A percentile compares a stretch with the other conserved stretches of the same genome.
These are phyloP conservation scores for Ammospiza caudacuta DNA, from an alignment of 2,113 vertebrate species.

Conservation along the genomic window DNA sequence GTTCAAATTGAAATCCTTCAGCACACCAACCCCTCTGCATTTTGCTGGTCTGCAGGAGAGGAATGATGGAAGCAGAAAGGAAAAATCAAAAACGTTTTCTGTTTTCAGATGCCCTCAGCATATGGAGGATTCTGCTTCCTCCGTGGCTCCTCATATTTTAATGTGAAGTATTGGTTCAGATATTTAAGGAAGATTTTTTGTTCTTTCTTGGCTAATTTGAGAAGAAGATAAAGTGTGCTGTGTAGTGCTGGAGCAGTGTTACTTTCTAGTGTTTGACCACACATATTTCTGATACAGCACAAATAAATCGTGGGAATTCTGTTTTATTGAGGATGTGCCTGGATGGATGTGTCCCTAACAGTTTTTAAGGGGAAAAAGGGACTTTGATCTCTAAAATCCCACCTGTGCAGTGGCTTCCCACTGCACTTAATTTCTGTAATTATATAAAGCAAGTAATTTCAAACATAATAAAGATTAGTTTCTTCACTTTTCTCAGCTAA, in stretches of 20 bases:
- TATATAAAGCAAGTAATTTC: background rate
- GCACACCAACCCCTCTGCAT: background rate
- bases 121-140: background rate
- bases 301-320: background rate
- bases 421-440: background rate
- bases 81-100: background rate
- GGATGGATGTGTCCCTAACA: background rate
- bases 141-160: fast-evolving
- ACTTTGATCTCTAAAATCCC: background rate
- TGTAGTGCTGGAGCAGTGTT: background rate
- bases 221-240: background rate
- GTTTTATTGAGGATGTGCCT: background rate
- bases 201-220: background rate
- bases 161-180: background rate
- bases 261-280: background rate
- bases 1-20: background rate
- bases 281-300: background rate
- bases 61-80: background rate
- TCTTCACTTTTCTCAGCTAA: background rate
- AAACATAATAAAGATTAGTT: background rate
- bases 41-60: background rate
- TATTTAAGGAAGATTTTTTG: background rate
- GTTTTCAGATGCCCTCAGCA: background rate
- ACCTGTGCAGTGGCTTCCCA: background rate
- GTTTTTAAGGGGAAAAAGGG: background rate